phyloP scores from a whole-genome alignment of 1,140 invertebrate genomes.

The Atta colombica region DNA sequence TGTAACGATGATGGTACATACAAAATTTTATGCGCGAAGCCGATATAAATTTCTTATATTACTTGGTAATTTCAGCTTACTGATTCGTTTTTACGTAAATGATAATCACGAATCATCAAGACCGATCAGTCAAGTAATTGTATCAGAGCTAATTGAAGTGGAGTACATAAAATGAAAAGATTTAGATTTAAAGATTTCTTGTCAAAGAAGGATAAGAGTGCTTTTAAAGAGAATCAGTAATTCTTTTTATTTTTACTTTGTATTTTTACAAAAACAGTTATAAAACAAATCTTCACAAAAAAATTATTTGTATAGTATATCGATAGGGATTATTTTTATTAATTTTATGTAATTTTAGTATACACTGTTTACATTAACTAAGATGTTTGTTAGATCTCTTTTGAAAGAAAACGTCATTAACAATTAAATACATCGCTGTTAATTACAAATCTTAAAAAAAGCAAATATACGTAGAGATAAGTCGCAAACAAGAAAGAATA shows the following conservation, averaged over 20 bases:
- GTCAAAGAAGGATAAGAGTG: not conserved
- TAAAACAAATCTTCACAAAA: not conserved
- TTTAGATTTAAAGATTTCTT: not conserved
- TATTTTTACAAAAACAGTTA: not conserved
- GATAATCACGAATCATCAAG: not conserved
- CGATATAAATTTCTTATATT: not conserved
- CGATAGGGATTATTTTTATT: not conserved
- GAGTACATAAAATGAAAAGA: not conserved
- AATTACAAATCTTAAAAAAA: not conserved
- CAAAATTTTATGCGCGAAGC: not conserved
- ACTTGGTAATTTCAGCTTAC: not conserved
- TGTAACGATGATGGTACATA: not conserved
- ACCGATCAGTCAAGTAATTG: not conserved
- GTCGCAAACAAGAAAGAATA: not conserved
- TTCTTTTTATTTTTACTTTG: not conserved
- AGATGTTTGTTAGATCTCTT: not conserved
- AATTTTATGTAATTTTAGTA: not conserved
- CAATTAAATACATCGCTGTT: not conserved
- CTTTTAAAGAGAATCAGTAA: not conserved
- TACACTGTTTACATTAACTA: not conserved
- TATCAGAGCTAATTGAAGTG: not conserved
- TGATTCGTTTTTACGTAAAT: not conserved
- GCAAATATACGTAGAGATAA: not conserved
- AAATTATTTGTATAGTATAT: not conserved
- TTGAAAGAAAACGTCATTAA: not conserved